Evolutionary conservation across 2,797 vertebrate genomes (phyloP), one percentile per base, ranked within the genome.

Genomic region (Lerista edwardsae): DNA sequence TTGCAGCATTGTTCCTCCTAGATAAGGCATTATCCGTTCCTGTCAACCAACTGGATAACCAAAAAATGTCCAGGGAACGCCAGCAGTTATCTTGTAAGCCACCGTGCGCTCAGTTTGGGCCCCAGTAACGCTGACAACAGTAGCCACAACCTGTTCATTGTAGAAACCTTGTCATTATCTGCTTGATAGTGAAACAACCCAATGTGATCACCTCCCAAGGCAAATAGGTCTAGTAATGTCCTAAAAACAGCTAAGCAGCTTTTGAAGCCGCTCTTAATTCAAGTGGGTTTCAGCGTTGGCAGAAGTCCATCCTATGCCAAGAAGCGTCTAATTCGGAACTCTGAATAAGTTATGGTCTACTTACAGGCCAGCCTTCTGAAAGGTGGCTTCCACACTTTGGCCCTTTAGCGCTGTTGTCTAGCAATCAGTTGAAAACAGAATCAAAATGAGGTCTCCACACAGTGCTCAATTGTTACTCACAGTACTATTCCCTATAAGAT

Each of bases 21-120:
- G 88, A 92, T 89, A 88, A 92, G 86, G 21, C 83, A 4, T 75
- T 86, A 85, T 92, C 79, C 2, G 1, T 72, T 85, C 79, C 88
- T 89, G 86, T 89, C 89, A 90, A 67, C 2, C 44, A 83, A 86
- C 31, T 87, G 89, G 79, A 84, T 84, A 86, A 89, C 27, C 74
- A 69, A 67, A 89, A 90, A 31, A 67, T 69, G 44, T 51, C 84
- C 74, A 68, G 25, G 86, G 85, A 41, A 78, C 34, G 36, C 31
- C 36, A 79, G 82, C 27, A 61, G n/a, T 71, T 77, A 75, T 0
- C 21, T 84, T 71, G 1, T 55, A 65, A 57, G 3, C 36, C 75
- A 41, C 78, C 23, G 82, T 83, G 82, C 4, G 7, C 65, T 25
- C 19, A 62, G 64, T 76, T 80, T 55, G 47, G 83, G 19, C 65